phyloP scores from a whole-genome alignment of 1,140 invertebrate species.

The Lepidurus arcticus region DNA sequence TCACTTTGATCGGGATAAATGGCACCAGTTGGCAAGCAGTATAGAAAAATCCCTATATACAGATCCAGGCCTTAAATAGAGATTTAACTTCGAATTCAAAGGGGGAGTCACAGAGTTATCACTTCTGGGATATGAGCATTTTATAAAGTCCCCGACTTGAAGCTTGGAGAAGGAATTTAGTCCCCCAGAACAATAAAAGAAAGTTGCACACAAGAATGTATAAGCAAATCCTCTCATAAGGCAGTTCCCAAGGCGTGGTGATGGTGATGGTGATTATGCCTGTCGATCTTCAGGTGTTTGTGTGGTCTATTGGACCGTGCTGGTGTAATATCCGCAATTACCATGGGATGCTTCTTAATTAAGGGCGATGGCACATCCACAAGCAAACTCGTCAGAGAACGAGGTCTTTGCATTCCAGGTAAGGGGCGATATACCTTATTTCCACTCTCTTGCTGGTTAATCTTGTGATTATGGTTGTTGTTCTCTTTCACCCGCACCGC shows the following conservation, averaged over 20 bases:
- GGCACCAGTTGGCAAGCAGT: background rate
- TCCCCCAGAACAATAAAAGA: background rate
- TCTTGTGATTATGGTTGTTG: background rate
- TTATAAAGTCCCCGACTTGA: constrained; percentile 1
- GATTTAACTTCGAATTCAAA: background rate
- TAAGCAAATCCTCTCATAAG: background rate
- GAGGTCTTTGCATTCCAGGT: constrained; percentile 48
- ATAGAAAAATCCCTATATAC: background rate
- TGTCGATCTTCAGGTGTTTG: constrained; percentile 40
- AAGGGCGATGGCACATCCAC: constrained; percentile 54
- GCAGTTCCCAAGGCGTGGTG: constrained; percentile 1
- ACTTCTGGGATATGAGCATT: constrained; percentile 1
- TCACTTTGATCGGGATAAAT: background rate
- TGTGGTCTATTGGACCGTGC: constrained; percentile 46
- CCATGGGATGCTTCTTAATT: constrained; percentile 43
- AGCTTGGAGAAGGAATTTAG: background rate
- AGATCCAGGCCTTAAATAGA: background rate
- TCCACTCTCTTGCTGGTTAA: background rate
- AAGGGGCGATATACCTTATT: constrained; percentile 11
- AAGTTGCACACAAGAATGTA: background rate
- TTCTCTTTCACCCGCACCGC: constrained; percentile 42
- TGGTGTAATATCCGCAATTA: constrained; percentile 45
- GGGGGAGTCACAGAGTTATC: constrained; percentile 5
- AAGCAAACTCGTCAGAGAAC: constrained; percentile 77
- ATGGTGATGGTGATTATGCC: background rate